Conservation (phyloP, 2,797 vertebrate species). For the Liasis olivaceus region DNA sequence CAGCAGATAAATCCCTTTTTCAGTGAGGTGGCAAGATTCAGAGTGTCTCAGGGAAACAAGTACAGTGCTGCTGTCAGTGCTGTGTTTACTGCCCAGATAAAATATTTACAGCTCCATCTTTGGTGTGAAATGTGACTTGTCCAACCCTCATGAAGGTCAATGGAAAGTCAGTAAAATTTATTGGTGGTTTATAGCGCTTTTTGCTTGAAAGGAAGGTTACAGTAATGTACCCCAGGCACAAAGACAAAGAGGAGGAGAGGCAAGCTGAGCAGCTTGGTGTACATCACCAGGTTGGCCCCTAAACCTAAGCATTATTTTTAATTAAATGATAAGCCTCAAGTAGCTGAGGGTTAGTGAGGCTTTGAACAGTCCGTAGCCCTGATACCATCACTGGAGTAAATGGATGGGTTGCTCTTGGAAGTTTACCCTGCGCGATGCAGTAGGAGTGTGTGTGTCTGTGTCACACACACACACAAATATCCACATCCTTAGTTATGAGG, state of each 20-base stretch:
- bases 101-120: conserved; percentile 75
- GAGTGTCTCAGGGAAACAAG: conserved; percentile 13
- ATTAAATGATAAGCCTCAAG: conserved; percentile 56
- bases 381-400: neutral
- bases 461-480: neutral
- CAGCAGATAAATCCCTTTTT: conserved; percentile 66
- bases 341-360: conserved; percentile 23
- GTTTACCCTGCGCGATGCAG: neutral
- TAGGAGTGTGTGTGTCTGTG: neutral
- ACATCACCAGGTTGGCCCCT: neutral
- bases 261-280: neutral
- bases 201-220: conserved; percentile 46
- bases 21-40: neutral
- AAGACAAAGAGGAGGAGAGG: neutral
- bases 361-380: conserved; percentile 37
- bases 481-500: neutral
- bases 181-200: conserved; percentile 55
- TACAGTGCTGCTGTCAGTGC: conserved; percentile 39
- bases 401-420: conserved; percentile 4
- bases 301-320: conserved; percentile 36
- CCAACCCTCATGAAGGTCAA: conserved; percentile 66
- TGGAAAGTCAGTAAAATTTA: conserved; percentile 71
- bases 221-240: conserved; percentile 2
- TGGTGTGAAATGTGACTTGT: conserved; percentile 63
- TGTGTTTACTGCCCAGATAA: conserved; percentile 72